Evolutionary conservation across 1,140 invertebrate species (phyloP), one percentile per base, ranked within the genome.

Genomic region (Andricus grossulariae): DNA sequence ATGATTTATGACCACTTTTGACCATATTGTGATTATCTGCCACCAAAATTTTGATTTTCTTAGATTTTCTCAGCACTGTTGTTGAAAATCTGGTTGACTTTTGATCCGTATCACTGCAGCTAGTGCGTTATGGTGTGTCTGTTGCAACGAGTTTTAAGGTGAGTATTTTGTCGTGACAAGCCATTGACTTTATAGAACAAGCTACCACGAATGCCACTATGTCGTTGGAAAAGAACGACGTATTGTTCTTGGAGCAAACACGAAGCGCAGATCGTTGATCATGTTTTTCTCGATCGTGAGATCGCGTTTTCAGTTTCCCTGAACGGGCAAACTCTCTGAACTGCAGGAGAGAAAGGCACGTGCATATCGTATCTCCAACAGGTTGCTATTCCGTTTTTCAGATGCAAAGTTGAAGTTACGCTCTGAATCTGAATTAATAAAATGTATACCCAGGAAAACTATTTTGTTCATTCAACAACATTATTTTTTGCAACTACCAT

Each of bases 261-360:
- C 60, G 60, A 66, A 66, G 60, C 60, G 60, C 60, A 66, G 60
- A 66, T 66, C 60, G 32, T 66, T 15, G 60, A 66, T 66, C 60
- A 66, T 66, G 60, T 66, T 45, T 66, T 66, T 39, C 60, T 32
- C 60, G 60, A 66, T 66, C 60, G 60, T 66, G 60, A 66, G 60
- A 66, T 66, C 32, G 60, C 32, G 32, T 66, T 32, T 66, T 66
- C 25, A 8, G 60, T 66, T 66, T 66, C 60, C n/a, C 60, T 66
- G 25, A 45, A 11, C 39, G 39, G 39, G 2, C 25, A 32, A 32
- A 32, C 39, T 11, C 7, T 45, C 39, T 45, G 7, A 66, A 66
- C 60, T 8, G 15, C 60, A 39, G 52, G 5, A 66, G 60, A 66
- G 21, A 45, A 16, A 60, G 57, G 16, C 15, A 32, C 21, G 16